Evolutionary conservation across 2,797 vertebrate species (phyloP).

Genomic region (Rousettus madagascariensis): DNA sequence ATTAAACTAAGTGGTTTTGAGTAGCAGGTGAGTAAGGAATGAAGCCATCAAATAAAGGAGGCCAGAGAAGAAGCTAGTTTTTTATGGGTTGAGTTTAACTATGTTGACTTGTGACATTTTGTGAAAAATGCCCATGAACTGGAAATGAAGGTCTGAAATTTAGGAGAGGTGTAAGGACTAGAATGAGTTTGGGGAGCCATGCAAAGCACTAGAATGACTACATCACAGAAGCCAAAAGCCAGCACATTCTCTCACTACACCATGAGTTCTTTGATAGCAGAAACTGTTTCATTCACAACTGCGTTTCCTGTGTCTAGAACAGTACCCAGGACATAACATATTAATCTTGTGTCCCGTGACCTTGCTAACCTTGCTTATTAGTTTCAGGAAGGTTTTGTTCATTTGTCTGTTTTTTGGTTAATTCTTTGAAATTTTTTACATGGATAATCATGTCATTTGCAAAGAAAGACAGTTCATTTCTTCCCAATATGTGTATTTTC

Average conservation of each 20-base stretch:
- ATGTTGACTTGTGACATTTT: neutral
- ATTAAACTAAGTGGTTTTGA: neutral
- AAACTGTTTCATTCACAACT: neutral
- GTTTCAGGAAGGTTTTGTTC: neutral
- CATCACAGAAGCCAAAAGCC: neutral
- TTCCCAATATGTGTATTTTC: neutral
- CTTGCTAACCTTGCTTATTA: neutral
- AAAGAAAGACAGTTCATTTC: neutral
- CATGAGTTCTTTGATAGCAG: neutral
- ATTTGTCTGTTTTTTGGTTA: neutral
- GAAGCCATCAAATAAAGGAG: neutral
- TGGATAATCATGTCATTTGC: neutral
- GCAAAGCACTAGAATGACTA: neutral
- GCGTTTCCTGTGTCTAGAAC: neutral
- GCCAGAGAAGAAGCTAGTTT: neutral
- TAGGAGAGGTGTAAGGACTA: neutral
- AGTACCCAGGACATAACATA: neutral
- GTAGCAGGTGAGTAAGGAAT: neutral
- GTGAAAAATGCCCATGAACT: neutral
- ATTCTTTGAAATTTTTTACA: neutral
- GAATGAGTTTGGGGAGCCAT: neutral
- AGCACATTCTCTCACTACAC: neutral
- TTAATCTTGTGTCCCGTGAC: neutral
- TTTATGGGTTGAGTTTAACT: neutral
- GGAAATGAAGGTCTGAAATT: neutral